Percentiles rank a stretch among this genome's conserved stretches.
Evolutionary conservation across 1,140 invertebrate species (phyloP).

Genomic region (Anastrepha obliqua): DNA sequence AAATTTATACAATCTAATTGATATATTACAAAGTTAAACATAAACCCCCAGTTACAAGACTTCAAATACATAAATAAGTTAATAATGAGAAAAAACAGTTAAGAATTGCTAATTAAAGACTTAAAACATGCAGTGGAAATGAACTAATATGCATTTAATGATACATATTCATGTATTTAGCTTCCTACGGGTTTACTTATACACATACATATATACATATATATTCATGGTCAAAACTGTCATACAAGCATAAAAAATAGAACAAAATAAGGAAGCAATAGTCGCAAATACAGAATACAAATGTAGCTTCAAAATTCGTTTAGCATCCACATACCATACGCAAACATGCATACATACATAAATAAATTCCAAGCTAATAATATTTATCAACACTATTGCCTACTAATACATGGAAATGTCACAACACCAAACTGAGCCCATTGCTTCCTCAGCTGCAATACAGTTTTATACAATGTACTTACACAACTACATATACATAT

Average conservation of each 20-base stretch:
- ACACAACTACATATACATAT: not conserved
- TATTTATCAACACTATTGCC: not conserved
- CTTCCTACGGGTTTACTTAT: not conserved
- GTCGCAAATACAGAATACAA: not conserved
- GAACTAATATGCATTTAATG: constrained; percentile 42
- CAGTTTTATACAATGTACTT: not conserved
- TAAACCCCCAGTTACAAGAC: not conserved
- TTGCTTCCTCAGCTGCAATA: not conserved
- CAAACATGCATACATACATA: not conserved
- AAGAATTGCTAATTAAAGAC: constrained; percentile 29
- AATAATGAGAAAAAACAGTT: not conserved
- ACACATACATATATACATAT: not conserved
- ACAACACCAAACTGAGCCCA: constrained; percentile 14
- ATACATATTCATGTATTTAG: not conserved
- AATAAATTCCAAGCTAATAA: not conserved
- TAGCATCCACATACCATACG: not conserved
- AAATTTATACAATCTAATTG: not conserved
- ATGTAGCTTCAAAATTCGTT: too few relatives aligned
- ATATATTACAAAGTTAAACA: not conserved
- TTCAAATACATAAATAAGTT: not conserved
- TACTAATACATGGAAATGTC: not conserved
- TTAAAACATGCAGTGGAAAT: constrained; percentile 32
- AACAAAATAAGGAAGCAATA: not conserved
- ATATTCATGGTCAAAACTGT: not conserved
- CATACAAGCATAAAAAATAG: not conserved